phyloP scores from a whole-genome alignment of 2,888 invertebrate species.

The Rhingia rostrata region DNA sequence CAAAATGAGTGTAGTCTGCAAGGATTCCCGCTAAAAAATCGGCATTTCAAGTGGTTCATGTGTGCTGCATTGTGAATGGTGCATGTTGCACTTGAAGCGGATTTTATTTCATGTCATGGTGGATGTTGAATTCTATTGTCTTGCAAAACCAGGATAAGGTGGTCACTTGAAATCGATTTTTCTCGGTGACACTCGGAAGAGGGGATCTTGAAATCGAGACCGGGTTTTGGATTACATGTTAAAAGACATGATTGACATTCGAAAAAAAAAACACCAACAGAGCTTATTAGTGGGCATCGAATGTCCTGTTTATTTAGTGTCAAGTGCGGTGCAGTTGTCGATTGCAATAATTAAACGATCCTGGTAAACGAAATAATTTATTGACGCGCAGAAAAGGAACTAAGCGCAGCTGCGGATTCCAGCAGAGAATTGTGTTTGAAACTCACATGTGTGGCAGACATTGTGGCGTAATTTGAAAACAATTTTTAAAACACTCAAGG shows the following conservation, averaged over 20 bases:
- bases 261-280: constrained; percentile 21
- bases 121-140: constrained; percentile 16
- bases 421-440: too few species aligned
- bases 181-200: background rate
- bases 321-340: constrained; percentile 1
- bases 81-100: constrained; percentile 52
- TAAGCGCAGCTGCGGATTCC: too few species aligned
- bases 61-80: constrained; percentile 10
- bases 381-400: too few species aligned
- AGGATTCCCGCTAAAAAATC: constrained; percentile 12
- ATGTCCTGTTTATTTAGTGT: constrained; percentile 51
- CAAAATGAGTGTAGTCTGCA: constrained; percentile 30
- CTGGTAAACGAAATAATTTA: background rate
- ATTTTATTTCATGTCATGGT: constrained; percentile 50
- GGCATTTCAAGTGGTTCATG: constrained; percentile 35
- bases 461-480: too few species aligned
- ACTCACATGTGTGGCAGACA: too few species aligned
- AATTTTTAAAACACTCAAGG: too few species aligned
- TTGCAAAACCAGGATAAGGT: constrained; percentile 25
- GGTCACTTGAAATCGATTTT: constrained; percentile 57
- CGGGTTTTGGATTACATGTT: constrained; percentile 30
- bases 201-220: constrained; percentile 45
- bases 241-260: constrained; percentile 40
- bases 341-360: background rate
- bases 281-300: constrained; percentile 37